Base-by-base conservation (phyloP, 2,797 vertebrate species). In the Pempheris klunzingeri region DNA sequence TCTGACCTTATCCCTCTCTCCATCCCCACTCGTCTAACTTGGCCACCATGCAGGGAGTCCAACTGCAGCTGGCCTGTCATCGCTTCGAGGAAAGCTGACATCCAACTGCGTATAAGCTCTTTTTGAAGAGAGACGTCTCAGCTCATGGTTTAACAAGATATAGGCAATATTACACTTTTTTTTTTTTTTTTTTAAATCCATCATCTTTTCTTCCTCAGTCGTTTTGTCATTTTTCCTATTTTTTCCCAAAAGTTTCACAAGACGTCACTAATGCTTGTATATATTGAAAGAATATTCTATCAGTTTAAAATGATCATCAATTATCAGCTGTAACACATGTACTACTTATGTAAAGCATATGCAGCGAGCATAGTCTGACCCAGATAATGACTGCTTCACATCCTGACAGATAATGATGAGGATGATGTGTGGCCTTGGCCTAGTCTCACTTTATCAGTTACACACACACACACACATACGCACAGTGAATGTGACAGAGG, bases 51-150 rank as follows among this genome's bases (percentile, higher is more conserved):
- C 83, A 55, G 83, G 87, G 87, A 88, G 87, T 79, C 78, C 80
- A 77, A 85, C 90, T 92, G 93, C 92, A 92, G 85, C 86, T 88
- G 87, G 77, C 68, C 79, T 83, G 91, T 93, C 89, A 86, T 86
- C 55, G 15, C 86, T 68, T 50, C 54, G 77, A 89, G 80, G 75
- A 88, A 88, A 91, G 84, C 88, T 81, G 84, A 91, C 80, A 75
- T 84, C 85, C 83, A 86, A 78, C 87, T 88, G 85, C 57, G 52
- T 63, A 3, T 63, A 77, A 86, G 83, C 80, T 88, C 82, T 88
- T 78, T 71, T 70, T 77, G 66, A 83, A 54, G 67, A 65, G 55
- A 74, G 52, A 69, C 74, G 60, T 65, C 58, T 75, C 43, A 54
- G 49, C 58, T 80, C 55, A 55, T 11, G 54, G 57, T 57, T 63